A percentile compares a stretch with the other conserved stretches of the same genome.
Evolutionary conservation across 2,797 vertebrate species (phyloP).

Genomic region (Sorex maritimensis): DNA sequence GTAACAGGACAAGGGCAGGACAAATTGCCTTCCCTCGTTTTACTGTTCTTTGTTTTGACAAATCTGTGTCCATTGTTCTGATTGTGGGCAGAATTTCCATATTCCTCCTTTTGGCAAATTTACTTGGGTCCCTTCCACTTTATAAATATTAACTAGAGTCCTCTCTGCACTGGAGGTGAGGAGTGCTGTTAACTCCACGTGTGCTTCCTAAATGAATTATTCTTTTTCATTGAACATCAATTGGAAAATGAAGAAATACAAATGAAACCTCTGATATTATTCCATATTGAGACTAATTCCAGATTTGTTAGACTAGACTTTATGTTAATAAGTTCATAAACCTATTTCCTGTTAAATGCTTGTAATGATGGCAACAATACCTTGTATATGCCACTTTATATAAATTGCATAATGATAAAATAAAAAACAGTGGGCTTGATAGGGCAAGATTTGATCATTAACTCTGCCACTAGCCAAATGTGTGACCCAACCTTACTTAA

Average conservation of each 20-base stretch:
- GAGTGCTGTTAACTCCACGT: not conserved
- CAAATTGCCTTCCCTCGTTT: slow-evolving; percentile 65
- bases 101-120: slow-evolving; percentile 73
- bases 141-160: slow-evolving; percentile 59
- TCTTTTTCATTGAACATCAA: slow-evolving; percentile 40
- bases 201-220: slow-evolving; percentile 44
- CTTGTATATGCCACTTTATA: not conserved
- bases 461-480: not conserved
- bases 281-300: not conserved
- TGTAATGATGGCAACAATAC: slow-evolving; percentile 38
- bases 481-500: not conserved
- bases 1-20: slow-evolving; percentile 48
- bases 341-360: not conserved
- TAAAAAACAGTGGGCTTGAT: not conserved
- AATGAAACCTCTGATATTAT: not conserved
- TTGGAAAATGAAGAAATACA: slow-evolving; percentile 51
- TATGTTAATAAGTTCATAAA: slow-evolving; percentile 38
- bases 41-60: slow-evolving; percentile 83
- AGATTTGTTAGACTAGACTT: slow-evolving; percentile 5
- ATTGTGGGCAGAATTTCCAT: slow-evolving; percentile 80
- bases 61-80: slow-evolving; percentile 84
- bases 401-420: not conserved
- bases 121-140: slow-evolving; percentile 72
- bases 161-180: slow-evolving; percentile 14
- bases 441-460: slow-evolving; percentile 38